Evolutionary conservation across 2,888 invertebrate genomes (phyloP).

Genomic region (Enchytraeus crypticus): DNA sequence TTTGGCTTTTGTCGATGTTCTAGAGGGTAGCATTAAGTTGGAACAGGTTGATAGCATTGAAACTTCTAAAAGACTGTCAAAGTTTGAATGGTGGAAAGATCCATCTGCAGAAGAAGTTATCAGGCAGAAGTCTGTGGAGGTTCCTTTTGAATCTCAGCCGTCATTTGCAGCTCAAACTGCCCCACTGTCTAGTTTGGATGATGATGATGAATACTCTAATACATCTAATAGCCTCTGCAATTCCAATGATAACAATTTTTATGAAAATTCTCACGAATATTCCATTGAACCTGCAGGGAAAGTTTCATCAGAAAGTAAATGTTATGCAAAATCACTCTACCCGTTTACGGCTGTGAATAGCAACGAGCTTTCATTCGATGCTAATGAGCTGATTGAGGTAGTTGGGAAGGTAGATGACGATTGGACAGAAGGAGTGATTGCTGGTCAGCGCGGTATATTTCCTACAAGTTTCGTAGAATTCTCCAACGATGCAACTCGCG

Average conservation of each 20-base stretch:
- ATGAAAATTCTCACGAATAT: neutral
- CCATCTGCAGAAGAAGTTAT: constrained; percentile 2
- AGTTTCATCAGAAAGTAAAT: neutral
- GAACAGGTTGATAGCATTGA: neutral
- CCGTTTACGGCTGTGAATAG: constrained; percentile 53
- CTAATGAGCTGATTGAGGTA: constrained; percentile 54
- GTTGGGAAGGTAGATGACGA: constrained; percentile 53
- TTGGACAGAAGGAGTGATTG: constrained; percentile 55
- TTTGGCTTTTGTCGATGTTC: constrained; percentile 52
- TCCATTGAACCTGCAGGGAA: neutral
- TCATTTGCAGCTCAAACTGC: constrained; percentile 15
- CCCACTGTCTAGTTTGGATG: neutral
- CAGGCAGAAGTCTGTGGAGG: neutral
- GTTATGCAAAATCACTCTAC: constrained; percentile 33
- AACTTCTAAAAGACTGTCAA: constrained; percentile 1
- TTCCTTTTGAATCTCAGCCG: neutral
- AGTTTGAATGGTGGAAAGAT: constrained; percentile 26
- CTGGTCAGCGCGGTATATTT: constrained; percentile 54
- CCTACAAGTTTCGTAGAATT: constrained; percentile 56
- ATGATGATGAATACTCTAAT: neutral
- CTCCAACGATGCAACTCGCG: too few relatives aligned
- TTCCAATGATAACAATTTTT: neutral
- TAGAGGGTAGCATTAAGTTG: constrained; percentile 34
- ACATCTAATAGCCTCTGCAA: neutral
- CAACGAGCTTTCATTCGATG: constrained; percentile 54